A percentile compares a stretch with the other conserved stretches of the same genome.
Conservation (phyloP, 2,113 vertebrate species). For the Albula glossodonta region DNA sequence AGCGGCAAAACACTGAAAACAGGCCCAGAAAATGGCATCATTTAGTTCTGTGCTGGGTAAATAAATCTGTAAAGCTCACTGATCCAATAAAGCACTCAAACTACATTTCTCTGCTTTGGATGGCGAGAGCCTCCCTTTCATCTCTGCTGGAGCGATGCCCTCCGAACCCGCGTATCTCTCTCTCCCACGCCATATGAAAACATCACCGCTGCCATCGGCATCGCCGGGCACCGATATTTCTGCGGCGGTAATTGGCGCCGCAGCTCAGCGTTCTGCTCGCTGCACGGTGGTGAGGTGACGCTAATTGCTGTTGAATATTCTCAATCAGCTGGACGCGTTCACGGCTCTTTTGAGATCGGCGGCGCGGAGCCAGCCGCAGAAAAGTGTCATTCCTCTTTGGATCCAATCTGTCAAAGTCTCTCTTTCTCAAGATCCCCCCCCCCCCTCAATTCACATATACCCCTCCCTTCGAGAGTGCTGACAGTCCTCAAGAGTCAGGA, state of each 20-base stretch:
- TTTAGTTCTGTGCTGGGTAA: background rate
- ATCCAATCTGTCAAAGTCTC: constrained; percentile 52
- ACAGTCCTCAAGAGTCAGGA: background rate
- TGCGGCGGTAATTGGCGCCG: constrained; percentile 56
- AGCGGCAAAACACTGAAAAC: background rate
- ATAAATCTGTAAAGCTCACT: background rate
- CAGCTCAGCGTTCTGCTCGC: constrained; percentile 50
- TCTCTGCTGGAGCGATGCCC: background rate
- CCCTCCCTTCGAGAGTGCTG: background rate
- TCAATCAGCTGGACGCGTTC: constrained; percentile 59
- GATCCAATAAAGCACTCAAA: constrained; percentile 1
- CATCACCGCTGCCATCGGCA: background rate
- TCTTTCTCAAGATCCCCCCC: background rate
- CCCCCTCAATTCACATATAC: background rate
- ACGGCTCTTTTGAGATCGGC: constrained; percentile 63
- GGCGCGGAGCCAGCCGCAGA: constrained; percentile 38
- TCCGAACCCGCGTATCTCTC: constrained; percentile 11
- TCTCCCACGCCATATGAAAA: constrained; percentile 21
- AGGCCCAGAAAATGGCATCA: background rate
- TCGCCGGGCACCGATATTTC: constrained; percentile 58
- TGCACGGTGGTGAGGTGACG: constrained; percentile 47
- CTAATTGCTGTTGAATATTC: constrained; percentile 69
- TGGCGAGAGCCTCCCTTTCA: constrained; percentile 1
- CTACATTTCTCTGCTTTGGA: background rate
- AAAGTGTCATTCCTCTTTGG: constrained; percentile 36